These are phyloP conservation scores for Scophthalmus maximus DNA, from an alignment of 2,113 vertebrate genomes.

Conservation along the genomic window DNA sequence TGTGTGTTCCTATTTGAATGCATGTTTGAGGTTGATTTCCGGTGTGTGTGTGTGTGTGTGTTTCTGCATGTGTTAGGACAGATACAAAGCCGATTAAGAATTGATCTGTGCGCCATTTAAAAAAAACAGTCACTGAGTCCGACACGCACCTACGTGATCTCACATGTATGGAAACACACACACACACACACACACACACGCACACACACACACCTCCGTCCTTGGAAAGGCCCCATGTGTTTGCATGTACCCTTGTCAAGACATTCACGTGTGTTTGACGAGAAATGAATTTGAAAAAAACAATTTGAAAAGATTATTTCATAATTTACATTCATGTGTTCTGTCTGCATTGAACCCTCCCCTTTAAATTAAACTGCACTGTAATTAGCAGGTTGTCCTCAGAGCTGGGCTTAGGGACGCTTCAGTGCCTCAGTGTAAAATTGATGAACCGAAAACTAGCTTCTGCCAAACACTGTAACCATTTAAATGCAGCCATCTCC, in stretches of 20 bases:
- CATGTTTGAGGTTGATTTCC: neutral
- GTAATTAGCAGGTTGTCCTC: neutral
- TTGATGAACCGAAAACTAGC: neutral
- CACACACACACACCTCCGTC: conserved; percentile 6
- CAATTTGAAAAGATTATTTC: too few relatives aligned
- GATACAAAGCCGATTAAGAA: conserved; percentile 67
- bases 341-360: neutral
- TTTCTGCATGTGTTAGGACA: conserved; percentile 33
- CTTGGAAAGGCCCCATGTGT: conserved; percentile 33
- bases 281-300: too few relatives aligned
- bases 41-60: conserved; percentile 15
- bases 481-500: neutral
- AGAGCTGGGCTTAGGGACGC: neutral
- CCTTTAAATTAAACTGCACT: neutral
- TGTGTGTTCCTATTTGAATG: conserved; percentile 19
- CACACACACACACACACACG: conserved; percentile 12
- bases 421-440: neutral
- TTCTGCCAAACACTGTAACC: neutral
- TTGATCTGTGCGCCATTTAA: conserved; percentile 68
- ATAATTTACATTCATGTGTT: neutral
- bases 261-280: neutral
- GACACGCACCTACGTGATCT: conserved; percentile 44
- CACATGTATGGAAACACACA: conserved; percentile 10
- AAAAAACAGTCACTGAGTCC: conserved; percentile 60
- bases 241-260: neutral